Percentiles rank a stretch among this genome's conserved stretches.
Conservation (phyloP, 1,140 invertebrate species). For the Hyposmocoma kahamanoa region DNA sequence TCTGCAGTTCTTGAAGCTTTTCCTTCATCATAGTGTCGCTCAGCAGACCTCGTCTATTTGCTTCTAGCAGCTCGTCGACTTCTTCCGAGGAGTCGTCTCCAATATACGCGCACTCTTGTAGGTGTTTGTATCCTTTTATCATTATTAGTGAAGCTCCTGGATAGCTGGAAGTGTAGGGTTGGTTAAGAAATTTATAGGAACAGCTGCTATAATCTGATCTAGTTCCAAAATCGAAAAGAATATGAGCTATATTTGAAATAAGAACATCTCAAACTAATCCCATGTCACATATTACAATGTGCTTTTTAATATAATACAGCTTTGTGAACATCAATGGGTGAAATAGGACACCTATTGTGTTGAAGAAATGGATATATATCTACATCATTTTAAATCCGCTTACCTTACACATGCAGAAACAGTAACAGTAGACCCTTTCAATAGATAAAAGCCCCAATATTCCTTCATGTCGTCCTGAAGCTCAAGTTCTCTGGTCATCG, state of each 20-base stretch:
- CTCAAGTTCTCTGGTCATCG: constrained; percentile 79
- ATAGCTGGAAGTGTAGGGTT: constrained; percentile 70
- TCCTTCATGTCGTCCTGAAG: constrained; percentile 88
- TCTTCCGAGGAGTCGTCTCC: constrained; percentile 85
- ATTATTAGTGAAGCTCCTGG: constrained; percentile 84
- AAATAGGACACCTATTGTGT: no score
- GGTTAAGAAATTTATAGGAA: no score
- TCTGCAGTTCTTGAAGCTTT: constrained; percentile 43
- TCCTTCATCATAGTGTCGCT: constrained; percentile 36
- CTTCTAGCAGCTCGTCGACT: constrained; percentile 77
- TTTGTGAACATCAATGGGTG: no score
- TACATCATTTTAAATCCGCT: no score
- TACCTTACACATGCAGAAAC: constrained; percentile 84
- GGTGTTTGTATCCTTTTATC: constrained; percentile 83
- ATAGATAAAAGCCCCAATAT: constrained; percentile 89
- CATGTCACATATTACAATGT: no score
- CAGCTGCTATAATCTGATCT: no score
- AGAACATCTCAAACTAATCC: no score
- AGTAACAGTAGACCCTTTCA: constrained; percentile 82
- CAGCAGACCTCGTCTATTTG: constrained; percentile 48
- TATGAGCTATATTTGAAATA: no score
- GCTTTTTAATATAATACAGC: no score
- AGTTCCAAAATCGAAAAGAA: no score
- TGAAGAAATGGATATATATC: no score
- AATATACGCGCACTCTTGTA: constrained; percentile 86